A percentile compares a stretch with the other conserved stretches of the same genome.
Conservation (phyloP, 2,113 vertebrate species). For the Onychostoma macrolepis region DNA sequence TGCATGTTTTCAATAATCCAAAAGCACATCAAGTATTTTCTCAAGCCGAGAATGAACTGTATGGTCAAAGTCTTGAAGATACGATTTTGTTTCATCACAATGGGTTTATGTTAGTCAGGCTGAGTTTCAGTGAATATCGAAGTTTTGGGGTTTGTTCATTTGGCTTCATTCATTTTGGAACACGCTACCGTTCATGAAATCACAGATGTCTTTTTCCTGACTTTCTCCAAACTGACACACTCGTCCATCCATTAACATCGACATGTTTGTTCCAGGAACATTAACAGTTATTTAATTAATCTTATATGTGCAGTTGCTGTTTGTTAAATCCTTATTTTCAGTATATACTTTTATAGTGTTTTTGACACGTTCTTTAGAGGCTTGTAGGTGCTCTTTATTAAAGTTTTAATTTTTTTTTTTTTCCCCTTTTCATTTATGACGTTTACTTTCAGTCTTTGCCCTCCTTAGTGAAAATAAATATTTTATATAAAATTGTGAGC, state of each 20-base stretch:
- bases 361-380: background rate
- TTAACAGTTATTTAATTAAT: background rate
- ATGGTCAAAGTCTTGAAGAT: background rate
- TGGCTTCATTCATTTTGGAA: background rate
- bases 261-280: conserved; percentile 3
- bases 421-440: background rate
- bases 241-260: background rate
- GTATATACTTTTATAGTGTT: background rate
- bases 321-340: conserved; percentile 11
- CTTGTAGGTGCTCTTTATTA: background rate
- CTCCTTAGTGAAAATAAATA: background rate
- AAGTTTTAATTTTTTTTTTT: background rate
- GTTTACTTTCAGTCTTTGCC: background rate
- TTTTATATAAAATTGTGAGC: background rate
- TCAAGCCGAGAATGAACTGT: conserved; percentile 6
- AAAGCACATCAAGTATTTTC: conserved; percentile 35
- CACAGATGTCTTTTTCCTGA: background rate
- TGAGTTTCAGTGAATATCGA: background rate
- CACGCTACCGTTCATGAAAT: background rate
- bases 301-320: background rate
- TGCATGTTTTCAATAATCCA: conserved; percentile 23
- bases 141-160: background rate
- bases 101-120: background rate
- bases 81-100: too few relatives aligned
- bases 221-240: background rate